Base-by-base conservation (phyloP, 2,888 invertebrate species). In the Panzeria rudis region DNA sequence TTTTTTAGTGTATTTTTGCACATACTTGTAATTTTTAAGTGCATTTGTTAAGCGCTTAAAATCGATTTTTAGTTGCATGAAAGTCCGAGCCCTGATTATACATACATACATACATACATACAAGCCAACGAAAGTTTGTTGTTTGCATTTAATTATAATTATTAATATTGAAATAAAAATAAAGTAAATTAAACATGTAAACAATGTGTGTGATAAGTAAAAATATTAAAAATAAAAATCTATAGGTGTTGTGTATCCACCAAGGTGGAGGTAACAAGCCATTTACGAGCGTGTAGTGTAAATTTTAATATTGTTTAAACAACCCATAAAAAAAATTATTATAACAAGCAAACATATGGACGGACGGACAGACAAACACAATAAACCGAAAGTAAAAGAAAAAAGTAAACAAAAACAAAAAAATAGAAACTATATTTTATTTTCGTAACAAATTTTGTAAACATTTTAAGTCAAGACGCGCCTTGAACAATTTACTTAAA, bases 401-500 rank as follows among this genome's bases (percentile, higher is more conserved):
- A 69, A 44, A 15, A 29, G n/a, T n/a, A 64, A 52, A 29, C 13
- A 25, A 47, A 20, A 23, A 50, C 69, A 23, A 59, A 17, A 52
- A 66, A 68, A 68, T 47, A 35, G 50, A 79, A 79, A 75, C 75
- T 79, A 20, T 71, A 84, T 84, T 84, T 79, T 84, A 84, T 84
- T 84, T 79, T 84, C 41, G 54, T 71, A 79, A 71, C 47, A 75
- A 71, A 79, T 56, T 75, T 83, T 69, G 79, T 79, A 83, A 79
- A 79, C 75, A 79, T 75, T 79, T 78, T 25, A 54, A 83, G 79
- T 80, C 71, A 83, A 84, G 84, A 79, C 84, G 79, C 79, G 79
- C 84, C 84, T 84, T 79, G 79, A 80, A 80, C 71, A 73, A 79
- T 79, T 79, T 79, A 79, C 79, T 79, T 72, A 79, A 72, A 64